phyloP scores from a whole-genome alignment of 2,113 vertebrate genomes.

The Anguilla japonica region DNA sequence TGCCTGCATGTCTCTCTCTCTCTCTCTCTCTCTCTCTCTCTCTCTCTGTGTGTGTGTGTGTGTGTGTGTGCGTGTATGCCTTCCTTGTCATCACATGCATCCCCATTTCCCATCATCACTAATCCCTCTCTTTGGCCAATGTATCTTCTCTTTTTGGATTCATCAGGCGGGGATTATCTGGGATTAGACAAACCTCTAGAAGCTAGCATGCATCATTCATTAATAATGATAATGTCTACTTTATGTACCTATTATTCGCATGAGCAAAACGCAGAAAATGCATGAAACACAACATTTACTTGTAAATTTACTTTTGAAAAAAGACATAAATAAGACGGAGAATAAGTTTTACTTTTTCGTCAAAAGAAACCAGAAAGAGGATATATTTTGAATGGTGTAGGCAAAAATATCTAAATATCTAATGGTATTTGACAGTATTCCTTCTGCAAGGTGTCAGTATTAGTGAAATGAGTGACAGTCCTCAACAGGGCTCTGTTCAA shows the following conservation, averaged over 20 bases:
- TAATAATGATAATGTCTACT: conserved; percentile 45
- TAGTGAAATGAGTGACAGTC: no score
- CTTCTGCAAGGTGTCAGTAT: no score
- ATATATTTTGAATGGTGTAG: no score
- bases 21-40: neutral
- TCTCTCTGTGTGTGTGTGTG: neutral
- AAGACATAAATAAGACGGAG: no score
- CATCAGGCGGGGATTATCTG: conserved; percentile 68
- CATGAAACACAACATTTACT: conserved; percentile 22
- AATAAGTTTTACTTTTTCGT: neutral
- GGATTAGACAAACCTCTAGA: conserved; percentile 63
- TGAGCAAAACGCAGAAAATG: conserved; percentile 23
- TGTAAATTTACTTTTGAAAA: no score
- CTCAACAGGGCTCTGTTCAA: no score
- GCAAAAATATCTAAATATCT: no score
- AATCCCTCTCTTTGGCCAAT: conserved; percentile 68
- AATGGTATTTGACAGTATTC: no score
- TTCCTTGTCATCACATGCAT: conserved; percentile 55
- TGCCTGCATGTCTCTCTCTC: neutral
- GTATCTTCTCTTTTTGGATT: conserved; percentile 67
- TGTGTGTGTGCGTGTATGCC: conserved; percentile 42
- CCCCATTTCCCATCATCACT: conserved; percentile 57
- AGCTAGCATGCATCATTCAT: conserved; percentile 63
- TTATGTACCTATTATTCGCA: conserved; percentile 15
- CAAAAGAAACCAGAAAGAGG: neutral